Percentiles rank a stretch among this genome's conserved stretches.
Evolutionary conservation across 2,888 invertebrate species (phyloP).

Genomic region (Nephrotoma guestfalica): DNA sequence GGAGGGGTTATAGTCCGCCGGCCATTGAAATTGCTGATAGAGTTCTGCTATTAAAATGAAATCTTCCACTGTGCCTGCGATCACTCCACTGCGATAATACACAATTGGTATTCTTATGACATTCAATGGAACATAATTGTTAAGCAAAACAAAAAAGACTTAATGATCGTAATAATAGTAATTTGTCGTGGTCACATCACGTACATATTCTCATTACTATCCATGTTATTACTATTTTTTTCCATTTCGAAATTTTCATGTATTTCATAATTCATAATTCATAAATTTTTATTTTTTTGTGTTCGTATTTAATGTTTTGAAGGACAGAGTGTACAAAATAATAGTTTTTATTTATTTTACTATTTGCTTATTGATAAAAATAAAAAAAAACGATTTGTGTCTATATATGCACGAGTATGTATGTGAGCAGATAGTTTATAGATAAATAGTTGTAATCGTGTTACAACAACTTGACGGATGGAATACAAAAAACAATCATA

Average conservation of each 20-base stretch:
- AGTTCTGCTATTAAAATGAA: no score
- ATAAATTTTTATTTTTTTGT: not conserved
- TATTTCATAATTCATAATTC: not conserved
- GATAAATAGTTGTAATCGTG: not conserved
- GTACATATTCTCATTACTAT: not conserved
- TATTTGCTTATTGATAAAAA: not conserved
- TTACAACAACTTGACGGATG: not conserved
- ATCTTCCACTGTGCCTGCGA: not conserved
- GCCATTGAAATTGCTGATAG: no score
- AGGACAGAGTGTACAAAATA: not conserved
- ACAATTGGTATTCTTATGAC: not conserved
- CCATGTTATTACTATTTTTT: not conserved
- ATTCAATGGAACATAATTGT: not conserved
- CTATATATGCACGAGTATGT: not conserved
- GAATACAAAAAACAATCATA: not conserved
- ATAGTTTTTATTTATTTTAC: not conserved
- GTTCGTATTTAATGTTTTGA: not conserved
- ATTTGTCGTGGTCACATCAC: not conserved
- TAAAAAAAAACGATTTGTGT: not conserved
- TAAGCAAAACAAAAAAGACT: not conserved
- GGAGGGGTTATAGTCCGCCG: no score
- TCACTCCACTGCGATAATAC: not conserved
- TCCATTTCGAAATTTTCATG: not conserved
- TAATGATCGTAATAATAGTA: not conserved
- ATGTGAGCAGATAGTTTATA: not conserved